Evolutionary conservation across 1,140 invertebrate genomes (phyloP), one percentile per base, ranked within the genome.

Genomic region (Drosophila mojavensis): DNA sequence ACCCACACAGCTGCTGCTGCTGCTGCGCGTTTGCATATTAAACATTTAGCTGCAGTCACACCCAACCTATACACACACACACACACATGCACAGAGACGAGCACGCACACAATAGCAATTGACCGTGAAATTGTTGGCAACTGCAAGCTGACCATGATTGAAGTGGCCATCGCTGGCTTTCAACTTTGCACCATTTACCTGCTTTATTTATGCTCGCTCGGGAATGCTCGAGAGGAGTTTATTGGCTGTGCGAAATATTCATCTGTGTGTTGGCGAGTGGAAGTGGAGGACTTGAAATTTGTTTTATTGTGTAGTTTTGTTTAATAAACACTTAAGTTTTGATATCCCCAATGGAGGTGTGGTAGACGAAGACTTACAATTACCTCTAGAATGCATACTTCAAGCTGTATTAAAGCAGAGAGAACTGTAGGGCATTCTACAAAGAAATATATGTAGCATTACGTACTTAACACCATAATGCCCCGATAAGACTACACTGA

Each of bases 121-220:
- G 69, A 63, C 70, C 70, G 48, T 73, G 70, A 73, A 73, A 73
- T 53, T 73, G 63, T 53, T 65, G 61, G 43, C 55, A 70, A 56
- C 45, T 30, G 53, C 26, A 17, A 43, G 20, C 60, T 72, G 63
- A 48, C 69, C 69, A 58, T 58, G 68, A 58, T 71, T 65, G 62
- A 65, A 71, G 54, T 72, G 62, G 54, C 70, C 63, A 51, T 17
- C 43, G 41, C 51, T 65, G 36, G 36, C 24, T 43, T 36, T 73
- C 15, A 45, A 67, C 54, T 58, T 45, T 67, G 39, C 47, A 20
- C 39, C 48, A 70, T 60, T 66, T 59, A 56, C 36, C n/a, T 54
- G 13, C 1, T 51, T 51, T 60, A 9, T 28, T 51, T 61, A 20
- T 20, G 24, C 54, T 39, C 36, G 36, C 36, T 39, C 36, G 6